Evolutionary conservation across 1,140 invertebrate species (phyloP).

Genomic region (Phortica variegata): DNA sequence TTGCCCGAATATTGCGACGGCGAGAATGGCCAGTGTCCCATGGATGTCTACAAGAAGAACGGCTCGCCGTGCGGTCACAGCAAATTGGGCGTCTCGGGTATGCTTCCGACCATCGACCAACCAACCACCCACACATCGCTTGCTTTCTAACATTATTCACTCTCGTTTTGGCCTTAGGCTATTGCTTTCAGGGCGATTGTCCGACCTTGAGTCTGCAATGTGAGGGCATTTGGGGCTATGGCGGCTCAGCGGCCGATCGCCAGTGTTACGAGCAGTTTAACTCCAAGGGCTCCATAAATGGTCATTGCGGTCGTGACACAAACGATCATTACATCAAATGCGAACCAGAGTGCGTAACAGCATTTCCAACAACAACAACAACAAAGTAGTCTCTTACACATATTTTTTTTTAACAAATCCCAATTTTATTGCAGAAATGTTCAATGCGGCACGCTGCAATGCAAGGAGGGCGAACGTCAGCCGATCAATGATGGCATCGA

Average conservation of each 20-base stretch:
- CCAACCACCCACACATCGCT: not conserved
- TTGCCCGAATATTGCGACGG: slow-evolving; percentile 90
- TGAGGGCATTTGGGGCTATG: slow-evolving; percentile 87
- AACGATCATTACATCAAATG: slow-evolving; percentile 83
- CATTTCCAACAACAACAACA: too few species aligned
- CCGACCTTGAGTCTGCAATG: slow-evolving; percentile 86
- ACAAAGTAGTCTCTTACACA: too few species aligned
- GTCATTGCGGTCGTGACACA: slow-evolving; percentile 84
- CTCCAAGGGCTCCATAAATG: slow-evolving; percentile 87
- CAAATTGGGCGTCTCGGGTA: slow-evolving; percentile 53
- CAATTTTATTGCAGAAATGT: slow-evolving; percentile 76
- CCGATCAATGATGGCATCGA: slow-evolving; percentile 76
- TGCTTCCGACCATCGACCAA: too few species aligned
- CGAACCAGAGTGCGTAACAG: slow-evolving; percentile 73
- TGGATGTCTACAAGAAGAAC: slow-evolving; percentile 87
- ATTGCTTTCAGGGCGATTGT: slow-evolving; percentile 89
- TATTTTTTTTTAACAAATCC: slow-evolving; percentile 6
- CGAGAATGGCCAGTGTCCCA: slow-evolving; percentile 80
- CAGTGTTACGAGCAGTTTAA: slow-evolving; percentile 94
- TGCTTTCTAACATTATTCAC: not conserved
- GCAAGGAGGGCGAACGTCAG: slow-evolving; percentile 77
- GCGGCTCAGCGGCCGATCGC: slow-evolving; percentile 72
- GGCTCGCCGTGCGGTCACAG: slow-evolving; percentile 74
- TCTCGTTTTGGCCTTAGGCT: slow-evolving; percentile 61
- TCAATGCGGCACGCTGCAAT: slow-evolving; percentile 86